Evolutionary conservation across 2,888 invertebrate genomes (phyloP).

Genomic region (Drosophila nr. fundita): DNA sequence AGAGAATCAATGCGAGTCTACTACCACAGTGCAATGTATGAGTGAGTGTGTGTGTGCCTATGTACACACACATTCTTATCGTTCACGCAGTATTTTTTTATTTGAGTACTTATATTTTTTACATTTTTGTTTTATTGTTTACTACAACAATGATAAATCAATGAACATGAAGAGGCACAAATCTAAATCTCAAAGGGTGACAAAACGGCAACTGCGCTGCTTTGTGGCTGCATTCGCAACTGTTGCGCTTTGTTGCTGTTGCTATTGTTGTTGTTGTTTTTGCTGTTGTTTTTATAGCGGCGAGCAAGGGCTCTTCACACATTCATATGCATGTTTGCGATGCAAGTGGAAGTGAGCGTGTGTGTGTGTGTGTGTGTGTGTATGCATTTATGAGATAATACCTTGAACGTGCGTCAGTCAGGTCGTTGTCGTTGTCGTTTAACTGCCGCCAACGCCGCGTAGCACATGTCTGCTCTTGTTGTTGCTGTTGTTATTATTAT

Average conservation of each 20-base stretch:
- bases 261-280: constrained; percentile 30
- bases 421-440: constrained; percentile 75
- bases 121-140: constrained; percentile 17
- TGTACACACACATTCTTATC: constrained; percentile 28
- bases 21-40: constrained; percentile 1
- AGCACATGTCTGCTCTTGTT: constrained; percentile 36
- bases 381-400: constrained; percentile 74
- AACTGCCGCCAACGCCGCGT: constrained; percentile 65
- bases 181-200: constrained; percentile 42
- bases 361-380: constrained; percentile 23
- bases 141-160: constrained; percentile 48
- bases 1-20: constrained; percentile 13
- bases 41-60: constrained; percentile 5
- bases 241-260: constrained; percentile 58
- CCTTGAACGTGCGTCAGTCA: constrained; percentile 80
- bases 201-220: constrained; percentile 40
- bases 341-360: constrained; percentile 2
- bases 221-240: constrained; percentile 58
- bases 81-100: constrained; percentile 30
- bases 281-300: constrained; percentile 47
- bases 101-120: constrained; percentile 16
- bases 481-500: constrained; percentile 19
- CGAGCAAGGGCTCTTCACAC: constrained; percentile 57
- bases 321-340: constrained; percentile 11
- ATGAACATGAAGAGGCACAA: constrained; percentile 32